Evolutionary conservation across 2,888 invertebrate genomes (phyloP), one percentile per base, ranked within the genome.

Genomic region (Chalcosyrphus nemorum): DNA sequence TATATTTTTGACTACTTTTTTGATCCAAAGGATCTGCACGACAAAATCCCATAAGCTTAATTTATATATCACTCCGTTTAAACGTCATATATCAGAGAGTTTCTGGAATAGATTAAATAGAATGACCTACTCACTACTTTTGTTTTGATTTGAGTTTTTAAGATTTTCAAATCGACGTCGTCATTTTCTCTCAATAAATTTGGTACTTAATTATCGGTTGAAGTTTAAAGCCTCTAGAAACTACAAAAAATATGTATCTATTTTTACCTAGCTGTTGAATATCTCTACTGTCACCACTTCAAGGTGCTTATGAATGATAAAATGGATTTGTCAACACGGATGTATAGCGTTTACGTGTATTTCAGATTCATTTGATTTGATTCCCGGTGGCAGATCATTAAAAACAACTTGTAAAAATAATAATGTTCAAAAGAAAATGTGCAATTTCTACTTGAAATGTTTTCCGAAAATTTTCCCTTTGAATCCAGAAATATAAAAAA

Each of bases 251-350:
- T 5, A 29, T 29, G 3, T 35, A 35, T 35, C 19, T 35, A 56
- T 21, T 35, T 56, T 19, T 38, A 35, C 17, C n/a, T 35, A 35
- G 17, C 19, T 35, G 29, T 15, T 32, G 17, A 45, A 5, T 43
- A 17, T 61, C 45, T 61, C 29, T 13, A 47, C 47, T 21, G 19
- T 11, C 61, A 29, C n/a, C 43, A 47, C 61, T 32, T 61, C 45
- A 61, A 61, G 45, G 61, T 61, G 61, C 56, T 57, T 57, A 57
- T 57, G 61, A 47, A 13, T 35, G 63, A 17, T 41, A 17, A 66
- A 41, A 19, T 17, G 38, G 27, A 38, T 21, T 17, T 66, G 52
- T 66, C 65, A 66, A 66, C 66, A 54, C 66, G 66, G 66, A 66
- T 66, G 52, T 66, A 35, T 41, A 52, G 54, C 41, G 24, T 66